Conservation (phyloP, 2,797 vertebrate genomes). For the Glossophaga mutica region DNA sequence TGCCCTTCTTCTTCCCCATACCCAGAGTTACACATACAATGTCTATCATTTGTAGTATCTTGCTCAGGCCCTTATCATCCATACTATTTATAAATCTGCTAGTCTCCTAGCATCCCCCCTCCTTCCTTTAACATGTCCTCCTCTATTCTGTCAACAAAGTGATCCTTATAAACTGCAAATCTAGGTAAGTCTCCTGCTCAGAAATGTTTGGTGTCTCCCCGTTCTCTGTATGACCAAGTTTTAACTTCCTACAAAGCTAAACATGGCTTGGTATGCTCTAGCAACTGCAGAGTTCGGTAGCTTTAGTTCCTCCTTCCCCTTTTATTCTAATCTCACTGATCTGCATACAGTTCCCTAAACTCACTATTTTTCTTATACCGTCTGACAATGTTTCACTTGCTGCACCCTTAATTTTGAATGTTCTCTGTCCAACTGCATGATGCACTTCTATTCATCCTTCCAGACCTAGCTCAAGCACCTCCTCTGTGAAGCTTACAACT, state of each 20-base stretch:
- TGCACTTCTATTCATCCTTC: not conserved
- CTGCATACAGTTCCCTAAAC: not conserved
- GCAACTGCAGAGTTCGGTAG: not conserved
- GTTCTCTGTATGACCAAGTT: not conserved
- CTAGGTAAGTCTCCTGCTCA: not conserved
- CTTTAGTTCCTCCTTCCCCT: not conserved
- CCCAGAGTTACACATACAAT: not conserved
- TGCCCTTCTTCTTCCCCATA: not conserved
- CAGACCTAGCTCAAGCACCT: not conserved
- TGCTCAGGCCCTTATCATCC: not conserved
- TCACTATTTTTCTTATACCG: not conserved
- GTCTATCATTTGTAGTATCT: not conserved
- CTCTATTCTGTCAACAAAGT: not conserved
- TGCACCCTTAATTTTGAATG: not conserved
- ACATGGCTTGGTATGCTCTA: not conserved
- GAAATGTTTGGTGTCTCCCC: not conserved
- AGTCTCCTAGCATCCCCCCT: not conserved
- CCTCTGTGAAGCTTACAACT: not conserved
- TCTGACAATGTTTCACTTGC: not conserved
- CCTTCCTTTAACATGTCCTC: not conserved
- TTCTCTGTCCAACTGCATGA: not conserved
- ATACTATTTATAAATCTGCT: not conserved
- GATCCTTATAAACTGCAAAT: not conserved
- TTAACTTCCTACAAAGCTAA: not conserved
- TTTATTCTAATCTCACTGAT: not conserved